A percentile compares a stretch with the other conserved stretches of the same genome.
Conservation (phyloP, 2,113 vertebrate species). For the Dasypus novemcinctus region DNA sequence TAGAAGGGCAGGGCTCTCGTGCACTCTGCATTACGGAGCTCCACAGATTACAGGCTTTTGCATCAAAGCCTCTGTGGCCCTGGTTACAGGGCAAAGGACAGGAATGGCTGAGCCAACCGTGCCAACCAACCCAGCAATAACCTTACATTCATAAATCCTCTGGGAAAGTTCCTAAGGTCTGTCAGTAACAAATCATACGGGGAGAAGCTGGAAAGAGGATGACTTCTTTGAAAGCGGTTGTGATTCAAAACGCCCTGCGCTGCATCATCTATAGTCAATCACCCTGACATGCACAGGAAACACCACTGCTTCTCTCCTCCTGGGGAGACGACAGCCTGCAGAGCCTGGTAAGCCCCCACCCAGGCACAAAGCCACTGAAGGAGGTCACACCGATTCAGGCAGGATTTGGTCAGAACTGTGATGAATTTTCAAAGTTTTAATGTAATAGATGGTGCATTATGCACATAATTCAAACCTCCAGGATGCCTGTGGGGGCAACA, state of each 20-base stretch:
- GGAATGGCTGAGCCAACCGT: background rate
- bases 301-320: conserved; percentile 21
- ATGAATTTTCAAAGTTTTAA: conserved; percentile 50
- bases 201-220: conserved; percentile 9
- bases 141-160: background rate
- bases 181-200: background rate
- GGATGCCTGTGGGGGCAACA: background rate
- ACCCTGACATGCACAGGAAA: background rate
- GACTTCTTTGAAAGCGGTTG: background rate
- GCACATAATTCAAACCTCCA: background rate
- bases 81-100: background rate
- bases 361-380: conserved; percentile 37
- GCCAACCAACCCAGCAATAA: background rate
- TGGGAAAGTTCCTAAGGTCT: conserved; percentile 12
- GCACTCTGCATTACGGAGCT: background rate
- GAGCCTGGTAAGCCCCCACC: background rate
- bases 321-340: background rate
- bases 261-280: conserved; percentile 43
- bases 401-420: background rate
- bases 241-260: background rate
- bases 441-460: background rate
- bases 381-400: background rate
- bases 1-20: background rate
- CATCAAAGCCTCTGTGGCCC: background rate
- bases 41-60: background rate